phyloP scores from a whole-genome alignment of 2,797 vertebrate species.

The Decapterus maruadsi region DNA sequence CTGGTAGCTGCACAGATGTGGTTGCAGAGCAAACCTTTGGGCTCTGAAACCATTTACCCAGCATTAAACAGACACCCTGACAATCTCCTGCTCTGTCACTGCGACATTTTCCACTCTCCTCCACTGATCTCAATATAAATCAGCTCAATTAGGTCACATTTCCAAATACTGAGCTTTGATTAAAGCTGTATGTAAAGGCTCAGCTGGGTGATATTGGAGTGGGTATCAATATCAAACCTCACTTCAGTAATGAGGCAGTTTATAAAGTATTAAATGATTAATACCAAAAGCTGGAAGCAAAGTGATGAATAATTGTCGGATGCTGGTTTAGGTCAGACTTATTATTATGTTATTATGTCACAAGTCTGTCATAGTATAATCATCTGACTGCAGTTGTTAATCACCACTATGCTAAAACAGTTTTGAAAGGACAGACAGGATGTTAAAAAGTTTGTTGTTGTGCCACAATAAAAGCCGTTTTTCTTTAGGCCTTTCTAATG shows the following conservation, averaged over 20 bases:
- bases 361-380: no score
- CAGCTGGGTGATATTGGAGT: no score
- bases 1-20: neutral
- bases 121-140: no score
- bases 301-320: no score
- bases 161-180: no score
- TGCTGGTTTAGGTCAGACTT: no score
- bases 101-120: no score
- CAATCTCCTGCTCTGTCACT: neutral
- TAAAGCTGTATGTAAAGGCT: no score
- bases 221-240: neutral
- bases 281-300: no score
- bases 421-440: neutral
- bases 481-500: no score
- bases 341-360: no score
- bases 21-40: neutral
- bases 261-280: neutral
- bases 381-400: neutral
- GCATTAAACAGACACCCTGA: neutral
- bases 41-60: neutral
- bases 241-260: neutral
- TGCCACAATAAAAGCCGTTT: neutral
- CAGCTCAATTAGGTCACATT: no score
- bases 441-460: neutral
- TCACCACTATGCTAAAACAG: neutral